These are phyloP conservation scores for Pelobates cultripes DNA, from an alignment of 2,797 vertebrate genomes.

Conservation along the genomic window DNA sequence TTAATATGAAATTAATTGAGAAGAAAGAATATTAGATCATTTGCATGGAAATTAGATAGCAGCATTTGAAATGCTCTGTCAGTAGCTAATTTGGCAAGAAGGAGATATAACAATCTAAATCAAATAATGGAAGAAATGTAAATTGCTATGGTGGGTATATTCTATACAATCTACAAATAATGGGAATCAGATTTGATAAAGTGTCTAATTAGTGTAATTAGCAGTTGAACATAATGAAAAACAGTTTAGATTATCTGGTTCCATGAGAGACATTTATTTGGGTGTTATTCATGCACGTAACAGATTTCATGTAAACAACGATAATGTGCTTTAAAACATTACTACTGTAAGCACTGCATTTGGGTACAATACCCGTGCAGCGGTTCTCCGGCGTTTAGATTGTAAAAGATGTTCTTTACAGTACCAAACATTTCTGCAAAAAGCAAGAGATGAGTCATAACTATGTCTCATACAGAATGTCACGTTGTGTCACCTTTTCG, in stretches of 20 bases:
- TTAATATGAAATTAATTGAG: conserved; percentile 51
- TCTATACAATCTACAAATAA: conserved; percentile 11
- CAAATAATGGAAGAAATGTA: conserved; percentile 1
- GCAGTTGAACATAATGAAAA: neutral
- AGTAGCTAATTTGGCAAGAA: conserved; percentile 27
- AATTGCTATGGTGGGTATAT: conserved; percentile 19
- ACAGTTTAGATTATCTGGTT: neutral
- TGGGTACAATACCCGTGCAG: no score
- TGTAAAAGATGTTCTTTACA: no score
- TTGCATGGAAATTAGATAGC: conserved; percentile 46
- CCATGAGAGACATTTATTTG: neutral
- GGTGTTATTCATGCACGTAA: neutral
- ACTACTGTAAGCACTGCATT: no score
- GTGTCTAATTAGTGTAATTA: conserved; percentile 11
- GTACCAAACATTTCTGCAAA: no score
- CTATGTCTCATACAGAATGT: no score
- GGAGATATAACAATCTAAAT: neutral
- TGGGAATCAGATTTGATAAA: conserved; percentile 18
- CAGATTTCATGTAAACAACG: neutral
- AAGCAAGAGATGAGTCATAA: no score
- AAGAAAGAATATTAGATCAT: conserved; percentile 18
- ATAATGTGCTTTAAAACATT: no score
- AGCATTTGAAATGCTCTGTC: conserved; percentile 31
- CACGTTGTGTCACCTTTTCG: no score
- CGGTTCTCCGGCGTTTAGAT: no score